These are phyloP conservation scores for Scaeva pyrastri DNA, from an alignment of 2,888 invertebrate species.

Conservation along the genomic window DNA sequence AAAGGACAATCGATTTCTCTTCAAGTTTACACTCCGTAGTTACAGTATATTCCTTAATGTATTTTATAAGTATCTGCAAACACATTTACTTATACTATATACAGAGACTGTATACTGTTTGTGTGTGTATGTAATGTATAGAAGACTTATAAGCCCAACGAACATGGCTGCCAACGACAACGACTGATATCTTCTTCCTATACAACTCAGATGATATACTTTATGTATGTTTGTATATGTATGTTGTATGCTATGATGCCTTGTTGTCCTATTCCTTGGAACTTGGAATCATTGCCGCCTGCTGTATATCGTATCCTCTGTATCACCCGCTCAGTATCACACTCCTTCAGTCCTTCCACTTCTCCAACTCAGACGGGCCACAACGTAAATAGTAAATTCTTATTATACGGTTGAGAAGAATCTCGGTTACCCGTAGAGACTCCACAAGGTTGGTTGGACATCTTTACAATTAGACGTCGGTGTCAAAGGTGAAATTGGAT, in stretches of 20 bases:
- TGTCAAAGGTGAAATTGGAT: slow-evolving; percentile 76
- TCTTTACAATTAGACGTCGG: slow-evolving; percentile 74
- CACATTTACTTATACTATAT: slow-evolving; percentile 3
- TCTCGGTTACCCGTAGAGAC: slow-evolving; percentile 76
- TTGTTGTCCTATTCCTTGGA: slow-evolving; percentile 29
- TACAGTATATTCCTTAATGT: slow-evolving; percentile 60
- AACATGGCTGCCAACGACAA: slow-evolving; percentile 70
- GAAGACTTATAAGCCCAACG: slow-evolving; percentile 65
- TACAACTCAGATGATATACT: slow-evolving; percentile 41
- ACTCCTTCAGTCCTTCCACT: neutral
- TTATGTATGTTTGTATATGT: neutral
- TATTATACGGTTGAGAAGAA: slow-evolving; percentile 76
- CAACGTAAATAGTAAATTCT: slow-evolving; percentile 75
- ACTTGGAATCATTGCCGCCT: slow-evolving; percentile 59
- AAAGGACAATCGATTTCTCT: slow-evolving; percentile 76
- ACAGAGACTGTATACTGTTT: neutral
- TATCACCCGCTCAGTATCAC: slow-evolving; percentile 31
- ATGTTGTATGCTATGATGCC: slow-evolving; percentile 9
- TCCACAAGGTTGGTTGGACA: slow-evolving; percentile 73
- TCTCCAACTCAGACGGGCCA: slow-evolving; percentile 44
- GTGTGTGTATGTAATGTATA: neutral
- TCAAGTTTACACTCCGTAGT: slow-evolving; percentile 69
- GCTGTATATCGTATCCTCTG: neutral
- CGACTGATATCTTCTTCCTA: slow-evolving; percentile 56
- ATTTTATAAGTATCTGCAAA: slow-evolving; percentile 61